These are phyloP conservation scores for Muntiacus reevesi DNA, from an alignment of 2,113 vertebrate species.

Conservation along the genomic window DNA sequence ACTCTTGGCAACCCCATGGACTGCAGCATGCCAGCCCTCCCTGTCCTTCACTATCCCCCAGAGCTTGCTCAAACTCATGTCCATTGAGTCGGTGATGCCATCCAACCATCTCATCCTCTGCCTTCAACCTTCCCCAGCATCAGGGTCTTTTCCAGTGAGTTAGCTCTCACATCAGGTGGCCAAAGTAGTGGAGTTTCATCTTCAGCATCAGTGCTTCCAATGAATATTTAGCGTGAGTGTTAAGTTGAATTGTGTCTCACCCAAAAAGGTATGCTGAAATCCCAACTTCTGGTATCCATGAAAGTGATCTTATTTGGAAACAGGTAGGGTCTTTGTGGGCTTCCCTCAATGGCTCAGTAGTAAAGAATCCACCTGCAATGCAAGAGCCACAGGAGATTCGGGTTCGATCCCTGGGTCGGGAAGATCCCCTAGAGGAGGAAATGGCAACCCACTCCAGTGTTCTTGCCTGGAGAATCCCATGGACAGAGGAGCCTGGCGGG, in stretches of 20 bases:
- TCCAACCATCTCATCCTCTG: not conserved
- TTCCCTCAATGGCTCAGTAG: not conserved
- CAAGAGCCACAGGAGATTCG: not conserved
- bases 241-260: not conserved
- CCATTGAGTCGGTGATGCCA: not conserved
- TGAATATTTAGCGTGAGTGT: not conserved
- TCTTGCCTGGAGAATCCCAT: not conserved
- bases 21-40: not conserved
- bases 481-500: not conserved
- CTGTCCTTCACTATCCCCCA: not conserved
- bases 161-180: not conserved
- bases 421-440: not conserved
- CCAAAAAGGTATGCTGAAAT: not conserved
- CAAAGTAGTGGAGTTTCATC: not conserved
- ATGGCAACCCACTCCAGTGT: not conserved
- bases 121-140: not conserved
- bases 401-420: not conserved
- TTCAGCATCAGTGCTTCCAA: not conserved
- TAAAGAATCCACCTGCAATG: not conserved
- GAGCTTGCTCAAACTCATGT: not conserved
- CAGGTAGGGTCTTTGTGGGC: not conserved
- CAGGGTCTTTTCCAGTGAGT: not conserved
- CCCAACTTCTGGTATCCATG: not conserved
- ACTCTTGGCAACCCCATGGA: not conserved
- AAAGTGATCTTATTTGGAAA: not conserved